Percentiles rank a stretch among this genome's conserved stretches.
Conservation (phyloP, 2,888 invertebrate species). For the Drosophila glabriapex region DNA sequence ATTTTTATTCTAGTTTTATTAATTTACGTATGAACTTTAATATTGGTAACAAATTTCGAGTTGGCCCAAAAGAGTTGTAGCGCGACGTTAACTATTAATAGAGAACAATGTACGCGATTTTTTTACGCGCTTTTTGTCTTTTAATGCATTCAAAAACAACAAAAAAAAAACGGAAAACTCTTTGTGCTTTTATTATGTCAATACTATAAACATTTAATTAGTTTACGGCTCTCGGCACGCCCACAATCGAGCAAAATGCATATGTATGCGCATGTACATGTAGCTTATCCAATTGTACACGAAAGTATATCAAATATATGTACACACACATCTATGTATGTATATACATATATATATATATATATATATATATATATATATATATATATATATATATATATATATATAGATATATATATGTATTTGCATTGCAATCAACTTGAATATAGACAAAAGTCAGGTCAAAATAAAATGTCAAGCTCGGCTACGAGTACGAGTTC, state of each 20-base stretch:
- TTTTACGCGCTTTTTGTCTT: conserved; percentile 19
- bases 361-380: conserved; percentile 17
- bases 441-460: conserved; percentile 25
- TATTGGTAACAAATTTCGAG: conserved; percentile 12
- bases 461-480: conserved; percentile 28
- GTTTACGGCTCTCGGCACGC: conserved; percentile 31
- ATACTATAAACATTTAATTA: conserved; percentile 18
- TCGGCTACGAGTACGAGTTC: conserved; percentile 13
- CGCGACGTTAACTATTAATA: conserved; percentile 18
- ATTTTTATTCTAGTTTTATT: conserved; percentile 18
- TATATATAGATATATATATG: conserved; percentile 23
- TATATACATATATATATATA: conserved; percentile 14
- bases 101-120: conserved; percentile 15
- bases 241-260: conserved; percentile 26
- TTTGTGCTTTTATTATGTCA: conserved; percentile 38
- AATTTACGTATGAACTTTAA: conserved; percentile 11
- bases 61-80: conserved; percentile 16
- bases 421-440: conserved; percentile 39
- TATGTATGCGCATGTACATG: conserved; percentile 12
- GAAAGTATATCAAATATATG: conserved; percentile 14
- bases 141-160: conserved; percentile 18
- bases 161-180: conserved; percentile 20
- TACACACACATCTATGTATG: conserved; percentile 7
- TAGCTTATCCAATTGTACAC: conserved; percentile 33
- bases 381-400: conserved; percentile 8